A percentile compares a stretch with the other conserved stretches of the same genome.
Conservation (phyloP, 2,888 invertebrate genomes). For the Netelia fuscicornis region DNA sequence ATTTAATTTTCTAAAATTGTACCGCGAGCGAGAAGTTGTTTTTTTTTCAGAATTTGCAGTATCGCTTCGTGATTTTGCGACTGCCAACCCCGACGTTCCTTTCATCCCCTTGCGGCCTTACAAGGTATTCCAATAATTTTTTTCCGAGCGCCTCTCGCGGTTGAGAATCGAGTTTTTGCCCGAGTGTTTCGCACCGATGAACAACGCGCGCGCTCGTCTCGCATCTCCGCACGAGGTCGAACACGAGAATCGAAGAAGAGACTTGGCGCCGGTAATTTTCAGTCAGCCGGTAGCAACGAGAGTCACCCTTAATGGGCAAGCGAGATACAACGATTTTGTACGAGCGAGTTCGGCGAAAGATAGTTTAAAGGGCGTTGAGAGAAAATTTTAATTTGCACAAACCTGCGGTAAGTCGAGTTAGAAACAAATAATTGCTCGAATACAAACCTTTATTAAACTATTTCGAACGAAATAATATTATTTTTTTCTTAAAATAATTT, state of each 20-base stretch:
- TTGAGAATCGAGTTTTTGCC: slow-evolving; percentile 62
- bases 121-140: slow-evolving; percentile 63
- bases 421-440: too few relatives aligned
- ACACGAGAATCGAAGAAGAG: slow-evolving; percentile 24
- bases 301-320: slow-evolving; percentile 19
- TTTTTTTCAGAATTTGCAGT: neutral
- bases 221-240: slow-evolving; percentile 28
- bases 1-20: neutral
- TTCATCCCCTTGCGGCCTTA: slow-evolving; percentile 65
- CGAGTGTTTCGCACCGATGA: slow-evolving; percentile 62
- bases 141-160: slow-evolving; percentile 49
- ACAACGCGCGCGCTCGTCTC: slow-evolving; percentile 43
- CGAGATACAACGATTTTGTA: neutral
- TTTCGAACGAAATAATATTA: neutral
- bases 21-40: too few relatives aligned
- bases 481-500: neutral
- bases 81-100: slow-evolving; percentile 57
- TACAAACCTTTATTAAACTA: neutral
- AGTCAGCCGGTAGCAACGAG: neutral
- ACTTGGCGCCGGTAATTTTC: slow-evolving; percentile 63
- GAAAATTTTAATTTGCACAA: neutral
- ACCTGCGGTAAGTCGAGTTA: too few relatives aligned
- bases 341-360: neutral
- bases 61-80: slow-evolving; percentile 51
- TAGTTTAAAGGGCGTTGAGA: neutral